Evolutionary conservation across 1,140 invertebrate species (phyloP), one percentile per base, ranked within the genome.

Genomic region (Drosophila trapezifrons): DNA sequence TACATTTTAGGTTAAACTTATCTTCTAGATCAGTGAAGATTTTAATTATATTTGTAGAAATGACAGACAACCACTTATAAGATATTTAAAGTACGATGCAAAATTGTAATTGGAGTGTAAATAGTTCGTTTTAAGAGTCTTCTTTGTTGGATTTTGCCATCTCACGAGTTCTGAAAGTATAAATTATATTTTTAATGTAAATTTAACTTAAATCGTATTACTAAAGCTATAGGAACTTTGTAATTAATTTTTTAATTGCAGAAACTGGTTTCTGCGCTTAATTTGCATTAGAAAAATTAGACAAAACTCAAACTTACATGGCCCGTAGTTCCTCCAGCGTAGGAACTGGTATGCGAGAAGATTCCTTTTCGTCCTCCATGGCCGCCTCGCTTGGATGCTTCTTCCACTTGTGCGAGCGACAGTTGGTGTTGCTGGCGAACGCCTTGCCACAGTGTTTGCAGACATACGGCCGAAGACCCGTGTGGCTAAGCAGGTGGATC

Each of bases 391-490:
- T 58, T 1, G 93, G 91, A 84, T 93, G 93, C 69, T 92, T 87
- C 2, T 92, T 90, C 12, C 85, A 78, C 52, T 93, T 93, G 65
- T 93, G 93, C n/a, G 92, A 91, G 5, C 93, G 82, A 73, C 93
- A 93, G 59, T 93, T 93, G 6, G 90, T 90, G 12, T 92, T 91
- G 60, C 93, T 93, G 7, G 93, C 90, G 78, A 93, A 93, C 0
- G 92, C 90, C 35, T 92, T 91, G 8, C 90, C 73, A 59, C 93
- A 93, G 64, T 92, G 93, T 15, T 92, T 92, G 67, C 93, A 93
- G 0, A 76, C 83, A 59, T 93, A 93, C 3, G 93, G 93, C 18
- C 92, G 62, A 12, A 92, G 63, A 2, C 93, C 93, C 0, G 92
- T 92, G 59, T 93, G 93, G 6, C 92, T 67, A 13, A 93, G 84